Percentiles rank a stretch among this genome's conserved stretches.
phyloP scores from a whole-genome alignment of 2,797 vertebrate species.

The Phrynocephalus forsythii region DNA sequence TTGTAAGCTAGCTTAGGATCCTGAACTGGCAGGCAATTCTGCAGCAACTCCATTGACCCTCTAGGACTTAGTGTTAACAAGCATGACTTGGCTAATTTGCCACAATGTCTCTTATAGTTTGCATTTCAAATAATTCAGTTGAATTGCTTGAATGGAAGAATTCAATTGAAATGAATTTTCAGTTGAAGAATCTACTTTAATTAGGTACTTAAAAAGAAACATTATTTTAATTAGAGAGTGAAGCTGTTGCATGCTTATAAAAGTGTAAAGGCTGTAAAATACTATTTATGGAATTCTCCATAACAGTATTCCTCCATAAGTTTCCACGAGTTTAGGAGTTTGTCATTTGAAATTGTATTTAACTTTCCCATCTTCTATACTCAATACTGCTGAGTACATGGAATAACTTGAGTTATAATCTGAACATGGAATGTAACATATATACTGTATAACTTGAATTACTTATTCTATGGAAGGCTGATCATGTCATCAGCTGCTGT shows the following conservation, averaged over 20 bases:
- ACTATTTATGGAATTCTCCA: background rate
- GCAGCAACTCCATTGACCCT: no score
- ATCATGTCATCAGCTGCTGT: no score
- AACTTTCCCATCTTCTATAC: background rate
- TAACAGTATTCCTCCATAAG: background rate
- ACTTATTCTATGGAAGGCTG: background rate
- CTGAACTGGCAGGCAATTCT: no score
- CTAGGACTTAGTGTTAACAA: no score
- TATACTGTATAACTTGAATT: no score
- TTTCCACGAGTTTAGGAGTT: background rate
- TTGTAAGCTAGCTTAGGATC: no score
- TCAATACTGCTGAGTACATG: background rate
- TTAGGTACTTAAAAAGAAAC: slow-evolving; percentile 29
- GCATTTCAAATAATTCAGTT: slow-evolving; percentile 22
- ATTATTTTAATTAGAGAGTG: slow-evolving; percentile 26
- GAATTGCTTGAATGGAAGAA: slow-evolving; percentile 12
- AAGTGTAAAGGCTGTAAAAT: slow-evolving; percentile 5
- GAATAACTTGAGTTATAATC: background rate
- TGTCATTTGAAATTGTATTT: background rate
- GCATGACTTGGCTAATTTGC: background rate
- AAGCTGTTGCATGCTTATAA: slow-evolving; percentile 2
- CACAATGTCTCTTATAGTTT: background rate
- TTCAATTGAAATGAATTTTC: slow-evolving; percentile 21
- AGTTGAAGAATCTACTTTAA: slow-evolving; percentile 27
- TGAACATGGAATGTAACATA: no score